phyloP scores from a whole-genome alignment of 2,113 vertebrate genomes.

The Halcyon malimbica region DNA sequence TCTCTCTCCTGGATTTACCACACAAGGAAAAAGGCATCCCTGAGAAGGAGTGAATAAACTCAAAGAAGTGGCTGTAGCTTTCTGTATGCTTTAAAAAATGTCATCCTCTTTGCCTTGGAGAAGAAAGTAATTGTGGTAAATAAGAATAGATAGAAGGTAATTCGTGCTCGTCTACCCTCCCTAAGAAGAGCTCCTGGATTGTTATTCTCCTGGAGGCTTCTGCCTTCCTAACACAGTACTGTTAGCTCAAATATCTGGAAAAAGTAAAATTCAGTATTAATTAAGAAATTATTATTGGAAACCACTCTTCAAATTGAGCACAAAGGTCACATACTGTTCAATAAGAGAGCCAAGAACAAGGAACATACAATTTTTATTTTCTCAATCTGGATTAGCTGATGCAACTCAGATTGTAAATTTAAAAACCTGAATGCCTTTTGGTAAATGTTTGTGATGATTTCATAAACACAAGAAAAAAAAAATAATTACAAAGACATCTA shows the following conservation, averaged over 20 bases:
- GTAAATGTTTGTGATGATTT: background rate
- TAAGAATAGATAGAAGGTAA: background rate
- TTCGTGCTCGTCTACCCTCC: background rate
- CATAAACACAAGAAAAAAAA: background rate
- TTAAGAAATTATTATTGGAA: background rate
- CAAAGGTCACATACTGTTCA: background rate
- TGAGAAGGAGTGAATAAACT: background rate
- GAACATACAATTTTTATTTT: background rate
- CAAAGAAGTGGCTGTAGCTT: background rate
- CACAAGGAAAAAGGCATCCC: background rate
- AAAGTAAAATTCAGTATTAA: background rate
- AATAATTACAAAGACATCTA: background rate
- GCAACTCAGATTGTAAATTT: background rate
- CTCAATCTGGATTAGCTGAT: background rate
- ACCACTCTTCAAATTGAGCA: background rate
- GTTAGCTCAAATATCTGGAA: background rate
- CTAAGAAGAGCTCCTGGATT: background rate
- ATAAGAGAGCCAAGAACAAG: background rate
- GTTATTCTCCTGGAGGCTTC: background rate
- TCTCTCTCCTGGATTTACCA: background rate
- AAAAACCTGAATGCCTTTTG: background rate
- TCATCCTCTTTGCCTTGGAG: background rate
- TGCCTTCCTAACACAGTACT: background rate
- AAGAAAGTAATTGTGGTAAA: background rate
- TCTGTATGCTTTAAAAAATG: background rate